phyloP scores from a whole-genome alignment of 2,888 invertebrate species.

The Autographa gamma region DNA sequence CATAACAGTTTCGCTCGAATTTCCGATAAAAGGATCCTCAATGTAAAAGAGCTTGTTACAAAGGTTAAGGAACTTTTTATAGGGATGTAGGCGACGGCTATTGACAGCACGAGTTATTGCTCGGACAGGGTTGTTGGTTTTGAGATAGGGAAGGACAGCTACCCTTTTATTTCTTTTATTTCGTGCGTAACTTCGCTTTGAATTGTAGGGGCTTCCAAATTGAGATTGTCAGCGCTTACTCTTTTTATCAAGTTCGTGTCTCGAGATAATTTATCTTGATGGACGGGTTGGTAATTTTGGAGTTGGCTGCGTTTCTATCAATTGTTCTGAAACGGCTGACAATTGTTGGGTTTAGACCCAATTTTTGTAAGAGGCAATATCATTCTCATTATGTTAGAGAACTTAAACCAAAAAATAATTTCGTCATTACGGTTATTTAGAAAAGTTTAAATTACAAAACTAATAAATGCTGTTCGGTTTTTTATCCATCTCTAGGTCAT shows the following conservation, averaged over 20 bases:
- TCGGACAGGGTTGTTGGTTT: background rate
- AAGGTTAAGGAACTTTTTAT: constrained; percentile 42
- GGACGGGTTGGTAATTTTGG: background rate
- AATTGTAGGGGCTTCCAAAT: constrained; percentile 1
- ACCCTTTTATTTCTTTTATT: constrained; percentile 7
- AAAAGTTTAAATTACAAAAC: too few relatives aligned
- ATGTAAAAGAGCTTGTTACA: constrained; percentile 34
- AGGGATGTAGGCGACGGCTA: constrained; percentile 31
- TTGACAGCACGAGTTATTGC: constrained; percentile 40
- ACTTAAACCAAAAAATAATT: too few relatives aligned
- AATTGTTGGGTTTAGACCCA: too few relatives aligned
- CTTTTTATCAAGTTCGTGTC: background rate
- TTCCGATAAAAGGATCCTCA: constrained; percentile 48
- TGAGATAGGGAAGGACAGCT: constrained; percentile 8
- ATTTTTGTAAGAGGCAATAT: too few relatives aligned
- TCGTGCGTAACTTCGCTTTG: constrained; percentile 3
- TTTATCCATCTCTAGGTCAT: too few relatives aligned
- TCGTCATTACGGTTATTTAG: too few relatives aligned
- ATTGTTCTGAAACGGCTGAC: background rate
- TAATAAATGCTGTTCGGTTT: too few relatives aligned
- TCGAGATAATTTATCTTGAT: background rate
- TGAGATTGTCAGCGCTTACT: constrained; percentile 7
- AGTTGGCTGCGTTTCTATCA: background rate
- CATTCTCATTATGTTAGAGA: too few relatives aligned
- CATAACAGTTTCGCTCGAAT: constrained; percentile 55